These are phyloP conservation scores for Drosophila bifasciata DNA, from an alignment of 1,140 invertebrate genomes.

Conservation along the genomic window DNA sequence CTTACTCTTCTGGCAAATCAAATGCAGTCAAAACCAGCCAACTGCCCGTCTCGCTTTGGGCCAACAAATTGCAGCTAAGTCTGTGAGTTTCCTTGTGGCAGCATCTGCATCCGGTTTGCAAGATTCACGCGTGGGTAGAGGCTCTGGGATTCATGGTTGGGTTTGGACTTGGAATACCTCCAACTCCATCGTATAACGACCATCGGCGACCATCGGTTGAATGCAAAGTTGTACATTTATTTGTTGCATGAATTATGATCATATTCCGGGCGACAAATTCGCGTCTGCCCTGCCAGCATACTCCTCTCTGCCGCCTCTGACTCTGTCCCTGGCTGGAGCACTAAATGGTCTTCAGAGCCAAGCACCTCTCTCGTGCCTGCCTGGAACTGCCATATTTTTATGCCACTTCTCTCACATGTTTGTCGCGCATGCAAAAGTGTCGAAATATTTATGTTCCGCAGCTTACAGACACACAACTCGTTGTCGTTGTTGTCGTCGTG, in stretches of 20 bases:
- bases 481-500: slow-evolving; percentile 64
- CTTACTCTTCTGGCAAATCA: slow-evolving; percentile 3
- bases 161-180: slow-evolving; percentile 20
- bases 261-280: slow-evolving; percentile 71
- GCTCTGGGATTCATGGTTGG: not conserved
- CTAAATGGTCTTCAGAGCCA: slow-evolving; percentile 64
- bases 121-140: slow-evolving; percentile 50
- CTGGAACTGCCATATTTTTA: slow-evolving; percentile 75
- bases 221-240: slow-evolving; percentile 62
- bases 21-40: slow-evolving; percentile 18
- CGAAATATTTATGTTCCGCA: slow-evolving; percentile 80
- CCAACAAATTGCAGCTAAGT: slow-evolving; percentile 44
- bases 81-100: slow-evolving; percentile 10
- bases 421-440: slow-evolving; percentile 78
- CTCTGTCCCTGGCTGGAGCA: slow-evolving; percentile 8
- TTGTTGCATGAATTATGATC: slow-evolving; percentile 83
- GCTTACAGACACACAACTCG: slow-evolving; percentile 67
- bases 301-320: not conserved
- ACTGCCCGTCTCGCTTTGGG: slow-evolving; percentile 3
- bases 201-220: slow-evolving; percentile 6
- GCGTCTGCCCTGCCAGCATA: slow-evolving; percentile 19
- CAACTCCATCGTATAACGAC: slow-evolving; percentile 12
- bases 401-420: slow-evolving; percentile 75
- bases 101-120: slow-evolving; percentile 55
- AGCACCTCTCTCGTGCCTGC: not conserved